Evolutionary conservation across 1,140 invertebrate genomes (phyloP), one percentile per base, ranked within the genome.

Genomic region (Drosophila sproati): DNA sequence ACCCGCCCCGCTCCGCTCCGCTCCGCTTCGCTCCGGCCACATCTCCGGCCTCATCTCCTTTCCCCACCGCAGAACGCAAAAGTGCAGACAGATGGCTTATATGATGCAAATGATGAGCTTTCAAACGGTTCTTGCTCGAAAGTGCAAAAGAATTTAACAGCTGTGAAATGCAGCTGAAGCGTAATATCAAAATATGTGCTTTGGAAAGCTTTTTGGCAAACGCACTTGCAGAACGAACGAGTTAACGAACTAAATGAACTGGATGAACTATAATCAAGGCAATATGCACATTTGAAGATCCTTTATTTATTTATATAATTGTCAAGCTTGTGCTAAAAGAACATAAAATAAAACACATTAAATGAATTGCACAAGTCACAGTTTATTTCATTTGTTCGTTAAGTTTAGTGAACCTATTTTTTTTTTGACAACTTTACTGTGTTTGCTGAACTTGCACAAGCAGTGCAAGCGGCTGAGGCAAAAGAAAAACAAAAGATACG

Each of bases 91-190:
- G 37, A n/a, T 37, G 37, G 7, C 10, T 4, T 4, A 43, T 43
- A n/a, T 20, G 31, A 12, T 2, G 10, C 1, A 0, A 20, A 52
- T 48, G 71, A 68, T 73, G 64, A 61, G 68, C 63, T 73, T 73
- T 73, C 71, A 61, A 68, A 73, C 31, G 64, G 55, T 73, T 68
- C 64, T 73, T 67, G 50, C 4, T 12, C 41, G 28, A 8, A 31
- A 7, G 4, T 48, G 4, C 31, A 10, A 20, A 34, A 35, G 4
- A 51, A 35, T 72, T 56, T 56, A 52, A 56, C 52, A 12, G 54
- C 39, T 56, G 4, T 29, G 20, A 20, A 20, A 20, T 20, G 20
- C 20, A 20, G 20, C 20, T 2, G 2, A 34, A 34, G 4, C 34
- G 3, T 8, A n/a, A 39, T 3, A 10, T 10, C 39, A 43, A 43